Evolutionary conservation across 2,113 vertebrate species (phyloP).

Genomic region (Pedetes capensis): DNA sequence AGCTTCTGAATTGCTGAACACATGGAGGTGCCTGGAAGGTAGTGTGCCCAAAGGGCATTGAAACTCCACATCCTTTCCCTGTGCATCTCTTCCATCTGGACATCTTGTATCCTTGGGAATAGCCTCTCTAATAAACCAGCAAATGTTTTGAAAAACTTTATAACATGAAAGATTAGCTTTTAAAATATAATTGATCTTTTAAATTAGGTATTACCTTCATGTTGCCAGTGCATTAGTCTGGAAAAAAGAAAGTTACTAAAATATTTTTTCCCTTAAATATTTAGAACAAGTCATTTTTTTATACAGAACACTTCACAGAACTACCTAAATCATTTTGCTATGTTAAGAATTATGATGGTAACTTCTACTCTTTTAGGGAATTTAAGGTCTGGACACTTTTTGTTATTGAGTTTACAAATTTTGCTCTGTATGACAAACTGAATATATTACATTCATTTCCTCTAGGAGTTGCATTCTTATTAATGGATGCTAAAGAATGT

Average conservation of each 20-base stretch:
- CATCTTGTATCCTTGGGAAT: background rate
- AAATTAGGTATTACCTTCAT: constrained; percentile 11
- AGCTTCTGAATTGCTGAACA: background rate
- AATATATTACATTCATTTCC: constrained; percentile 38
- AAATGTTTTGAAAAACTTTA: background rate
- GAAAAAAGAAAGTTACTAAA: background rate
- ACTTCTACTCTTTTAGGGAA: background rate
- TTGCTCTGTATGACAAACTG: background rate
- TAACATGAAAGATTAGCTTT: constrained; percentile 16
- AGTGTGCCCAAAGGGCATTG: background rate
- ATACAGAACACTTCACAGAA: constrained; percentile 8
- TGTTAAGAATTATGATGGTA: constrained; percentile 9
- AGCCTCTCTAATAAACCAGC: background rate
- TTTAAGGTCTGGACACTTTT: background rate
- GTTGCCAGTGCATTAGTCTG: background rate
- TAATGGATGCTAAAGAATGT: constrained; percentile 86
- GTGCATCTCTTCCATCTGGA: background rate
- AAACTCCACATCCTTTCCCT: background rate
- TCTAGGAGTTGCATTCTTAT: constrained; percentile 92
- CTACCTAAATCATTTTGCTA: background rate
- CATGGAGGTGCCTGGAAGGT: background rate
- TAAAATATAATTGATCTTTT: constrained; percentile 12
- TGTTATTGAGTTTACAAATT: background rate
- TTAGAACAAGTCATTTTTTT: constrained; percentile 23
- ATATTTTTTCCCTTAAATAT: background rate